A percentile compares a stretch with the other conserved stretches of the same genome.
These are phyloP conservation scores for Synergus umbraculus DNA, from an alignment of 2,888 invertebrate genomes.

Conservation along the genomic window DNA sequence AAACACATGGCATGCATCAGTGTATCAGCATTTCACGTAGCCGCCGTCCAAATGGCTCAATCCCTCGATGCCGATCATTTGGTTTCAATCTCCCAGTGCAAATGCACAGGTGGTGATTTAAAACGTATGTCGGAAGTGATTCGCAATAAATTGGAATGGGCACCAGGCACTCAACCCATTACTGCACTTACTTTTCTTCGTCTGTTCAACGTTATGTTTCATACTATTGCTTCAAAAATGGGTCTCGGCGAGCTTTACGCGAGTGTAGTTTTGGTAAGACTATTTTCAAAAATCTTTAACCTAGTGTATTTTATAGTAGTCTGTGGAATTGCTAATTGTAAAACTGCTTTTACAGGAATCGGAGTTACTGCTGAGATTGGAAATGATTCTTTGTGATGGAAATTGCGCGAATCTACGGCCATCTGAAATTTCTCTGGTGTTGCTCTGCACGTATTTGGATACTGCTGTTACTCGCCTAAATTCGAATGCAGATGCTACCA, in stretches of 20 bases:
- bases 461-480: conserved; percentile 78
- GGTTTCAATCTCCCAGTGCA: conserved; percentile 84
- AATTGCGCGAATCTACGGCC: conserved; percentile 86
- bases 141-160: conserved; percentile 85
- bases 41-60: conserved; percentile 83
- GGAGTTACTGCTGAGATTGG: conserved; percentile 84
- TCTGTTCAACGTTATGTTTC: conserved; percentile 82
- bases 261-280: conserved; percentile 78
- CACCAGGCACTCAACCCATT: conserved; percentile 80
- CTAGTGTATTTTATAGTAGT: background rate
- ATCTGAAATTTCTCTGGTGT: conserved; percentile 87
- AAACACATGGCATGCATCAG: conserved; percentile 94
- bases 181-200: conserved; percentile 85
- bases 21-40: conserved; percentile 91
- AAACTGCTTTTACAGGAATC: conserved; percentile 77
- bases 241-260: conserved; percentile 79
- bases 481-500: conserved; percentile 62
- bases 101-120: conserved; percentile 91
- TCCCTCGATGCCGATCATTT: conserved; percentile 84
- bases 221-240: conserved; percentile 79
- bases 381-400: conserved; percentile 87
- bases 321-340: background rate
- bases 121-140: conserved; percentile 91
- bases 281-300: background rate
- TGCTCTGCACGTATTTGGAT: conserved; percentile 86